Evolutionary conservation across 2,797 vertebrate genomes (phyloP).

Genomic region (Leuciscus waleckii): DNA sequence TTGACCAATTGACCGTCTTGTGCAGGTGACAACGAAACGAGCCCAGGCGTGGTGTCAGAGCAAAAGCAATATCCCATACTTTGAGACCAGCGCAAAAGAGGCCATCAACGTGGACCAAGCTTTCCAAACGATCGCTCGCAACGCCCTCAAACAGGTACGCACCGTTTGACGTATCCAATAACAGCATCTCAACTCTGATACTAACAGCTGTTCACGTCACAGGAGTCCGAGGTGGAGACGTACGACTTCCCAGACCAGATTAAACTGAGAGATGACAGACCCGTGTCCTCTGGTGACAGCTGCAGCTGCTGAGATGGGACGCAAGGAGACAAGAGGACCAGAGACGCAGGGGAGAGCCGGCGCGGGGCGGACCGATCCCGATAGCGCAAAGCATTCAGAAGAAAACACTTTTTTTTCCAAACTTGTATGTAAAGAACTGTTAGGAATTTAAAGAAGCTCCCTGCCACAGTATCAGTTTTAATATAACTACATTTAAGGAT

Average conservation of each 20-base stretch:
- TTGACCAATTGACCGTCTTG: neutral
- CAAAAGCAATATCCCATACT: conserved; percentile 69
- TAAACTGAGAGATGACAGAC: conserved; percentile 63
- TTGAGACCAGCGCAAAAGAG: conserved; percentile 71
- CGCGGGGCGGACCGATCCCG: neutral
- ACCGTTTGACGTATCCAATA: too few species aligned
- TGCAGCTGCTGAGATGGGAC: conserved; percentile 63
- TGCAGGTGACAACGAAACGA: conserved; percentile 66
- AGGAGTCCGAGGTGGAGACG: conserved; percentile 65
- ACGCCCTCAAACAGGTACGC: conserved; percentile 68
- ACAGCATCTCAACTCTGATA: neutral
- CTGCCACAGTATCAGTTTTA: conserved; percentile 58
- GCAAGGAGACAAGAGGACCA: conserved; percentile 20
- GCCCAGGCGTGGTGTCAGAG: conserved; percentile 70
- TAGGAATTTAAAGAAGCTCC: conserved; percentile 46
- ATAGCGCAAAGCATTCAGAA: conserved; percentile 46
- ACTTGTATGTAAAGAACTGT: conserved; percentile 48
- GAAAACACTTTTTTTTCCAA: conserved; percentile 49
- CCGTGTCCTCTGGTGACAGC: conserved; percentile 48
- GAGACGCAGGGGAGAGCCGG: conserved; percentile 19
- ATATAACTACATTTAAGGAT: conserved; percentile 51
- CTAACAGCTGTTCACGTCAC: neutral
- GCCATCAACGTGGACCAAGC: conserved; percentile 71
- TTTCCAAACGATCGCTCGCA: conserved; percentile 70
- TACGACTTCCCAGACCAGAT: conserved; percentile 66